A percentile compares a stretch with the other conserved stretches of the same genome.
Evolutionary conservation across 2,113 vertebrate species (phyloP).

Genomic region (Cephalopholis sonnerati): DNA sequence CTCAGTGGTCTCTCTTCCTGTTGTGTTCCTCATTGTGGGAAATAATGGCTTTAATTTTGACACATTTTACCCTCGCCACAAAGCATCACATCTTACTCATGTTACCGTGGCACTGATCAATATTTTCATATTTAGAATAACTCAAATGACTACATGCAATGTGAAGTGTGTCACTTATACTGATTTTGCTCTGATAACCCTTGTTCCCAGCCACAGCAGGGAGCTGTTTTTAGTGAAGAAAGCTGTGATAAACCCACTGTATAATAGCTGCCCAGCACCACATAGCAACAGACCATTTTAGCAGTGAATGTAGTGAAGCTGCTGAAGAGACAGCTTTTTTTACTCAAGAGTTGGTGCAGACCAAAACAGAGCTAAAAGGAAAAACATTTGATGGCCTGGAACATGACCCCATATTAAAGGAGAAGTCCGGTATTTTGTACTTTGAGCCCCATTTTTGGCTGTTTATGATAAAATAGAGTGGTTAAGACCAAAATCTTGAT

Average conservation of each 20-base stretch:
- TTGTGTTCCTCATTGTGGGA: not conserved
- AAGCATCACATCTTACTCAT: not conserved
- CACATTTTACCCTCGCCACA: not conserved
- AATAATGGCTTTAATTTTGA: not conserved
- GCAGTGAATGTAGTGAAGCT: not conserved
- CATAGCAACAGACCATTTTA: not conserved
- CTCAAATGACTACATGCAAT: not conserved
- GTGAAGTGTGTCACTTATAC: not conserved
- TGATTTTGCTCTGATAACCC: not conserved
- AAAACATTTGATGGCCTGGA: no score
- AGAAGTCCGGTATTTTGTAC: no score
- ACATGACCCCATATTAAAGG: no score
- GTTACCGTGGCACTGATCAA: not conserved
- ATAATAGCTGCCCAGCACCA: not conserved
- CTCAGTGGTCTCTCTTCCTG: not conserved
- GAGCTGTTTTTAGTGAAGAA: no score
- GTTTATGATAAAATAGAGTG: no score
- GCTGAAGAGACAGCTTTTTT: not conserved
- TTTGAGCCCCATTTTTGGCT: no score
- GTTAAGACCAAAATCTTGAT: no score
- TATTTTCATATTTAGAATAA: no score
- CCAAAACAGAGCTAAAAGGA: not conserved
- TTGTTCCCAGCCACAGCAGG: not conserved
- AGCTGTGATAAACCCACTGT: not conserved
- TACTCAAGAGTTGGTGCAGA: not conserved